Evolutionary conservation across 2,797 vertebrate genomes (phyloP).

Genomic region (Numenius phaeopus): DNA sequence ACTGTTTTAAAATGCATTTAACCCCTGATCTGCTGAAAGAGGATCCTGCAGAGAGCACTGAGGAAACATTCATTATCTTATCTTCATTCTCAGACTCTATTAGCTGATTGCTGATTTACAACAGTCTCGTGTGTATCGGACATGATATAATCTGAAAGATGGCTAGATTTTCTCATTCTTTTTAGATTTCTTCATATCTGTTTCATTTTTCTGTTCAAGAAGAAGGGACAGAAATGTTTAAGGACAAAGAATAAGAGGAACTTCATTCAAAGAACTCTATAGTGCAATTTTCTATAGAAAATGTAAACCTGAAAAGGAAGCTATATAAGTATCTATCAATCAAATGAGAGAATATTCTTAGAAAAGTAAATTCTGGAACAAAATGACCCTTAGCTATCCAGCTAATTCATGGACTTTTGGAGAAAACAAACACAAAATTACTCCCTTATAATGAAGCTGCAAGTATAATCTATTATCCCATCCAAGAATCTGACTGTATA

Average conservation of each 20-base stretch:
- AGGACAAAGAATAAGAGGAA: not conserved
- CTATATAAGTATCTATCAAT: not conserved
- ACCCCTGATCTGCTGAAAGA: conserved; percentile 32
- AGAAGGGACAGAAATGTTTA: conserved; percentile 9
- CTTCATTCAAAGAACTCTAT: not conserved
- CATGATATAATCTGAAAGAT: conserved; percentile 8
- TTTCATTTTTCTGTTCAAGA: conserved; percentile 28
- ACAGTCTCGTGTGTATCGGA: not conserved
- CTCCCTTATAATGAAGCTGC: not conserved
- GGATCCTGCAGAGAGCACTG: not conserved
- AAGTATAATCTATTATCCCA: not conserved
- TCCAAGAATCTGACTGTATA: not conserved
- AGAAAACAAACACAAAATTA: not conserved
- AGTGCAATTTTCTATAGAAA: conserved; percentile 15
- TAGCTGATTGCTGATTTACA: conserved; percentile 38
- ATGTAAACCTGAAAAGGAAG: not conserved
- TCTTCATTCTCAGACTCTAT: not conserved
- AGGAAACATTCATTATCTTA: conserved; percentile 25
- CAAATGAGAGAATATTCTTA: not conserved
- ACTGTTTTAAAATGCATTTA: conserved; percentile 48
- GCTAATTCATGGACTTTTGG: not conserved
- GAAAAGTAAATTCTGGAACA: not conserved
- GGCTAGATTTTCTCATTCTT: conserved; percentile 17
- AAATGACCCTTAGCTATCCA: not conserved
- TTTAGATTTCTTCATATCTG: conserved; percentile 10